Conservation (phyloP, 2,113 vertebrate genomes). For the Onychostoma macrolepis region DNA sequence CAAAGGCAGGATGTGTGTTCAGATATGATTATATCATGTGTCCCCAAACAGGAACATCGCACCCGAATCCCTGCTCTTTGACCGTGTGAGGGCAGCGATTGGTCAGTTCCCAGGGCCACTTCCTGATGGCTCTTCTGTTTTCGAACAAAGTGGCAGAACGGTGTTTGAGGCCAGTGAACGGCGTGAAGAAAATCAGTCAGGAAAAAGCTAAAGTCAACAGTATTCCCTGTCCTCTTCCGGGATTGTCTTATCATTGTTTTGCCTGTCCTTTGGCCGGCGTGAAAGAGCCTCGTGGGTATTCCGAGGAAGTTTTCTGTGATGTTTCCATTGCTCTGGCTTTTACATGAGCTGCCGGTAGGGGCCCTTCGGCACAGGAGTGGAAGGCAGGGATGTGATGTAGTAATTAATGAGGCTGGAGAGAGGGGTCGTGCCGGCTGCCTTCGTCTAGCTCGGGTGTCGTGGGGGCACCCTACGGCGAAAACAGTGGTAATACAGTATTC, state of each 20-base stretch:
- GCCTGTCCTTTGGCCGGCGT: conserved; percentile 43
- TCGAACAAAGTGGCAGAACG: conserved; percentile 33
- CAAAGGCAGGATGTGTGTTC: conserved; percentile 29
- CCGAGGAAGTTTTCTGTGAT: conserved; percentile 60
- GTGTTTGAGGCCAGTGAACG: not conserved
- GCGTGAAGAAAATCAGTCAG: conserved; percentile 35
- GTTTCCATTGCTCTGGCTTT: conserved; percentile 29
- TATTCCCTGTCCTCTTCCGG: conserved; percentile 16
- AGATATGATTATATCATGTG: conserved; percentile 18
- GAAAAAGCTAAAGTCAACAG: conserved; percentile 46
- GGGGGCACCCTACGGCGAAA: conserved; percentile 50
- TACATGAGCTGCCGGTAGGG: not conserved
- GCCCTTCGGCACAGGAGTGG: conserved; percentile 56
- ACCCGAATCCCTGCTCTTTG: not conserved
- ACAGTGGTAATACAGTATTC: conserved; percentile 61
- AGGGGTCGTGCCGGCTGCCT: conserved; percentile 52
- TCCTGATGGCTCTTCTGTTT: conserved; percentile 38
- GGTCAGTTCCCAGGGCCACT: not conserved
- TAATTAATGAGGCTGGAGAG: conserved; percentile 66
- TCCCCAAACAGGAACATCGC: not conserved
- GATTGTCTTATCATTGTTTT: conserved; percentile 44
- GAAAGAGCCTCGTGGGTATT: conserved; percentile 36
- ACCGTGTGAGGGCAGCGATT: conserved; percentile 18
- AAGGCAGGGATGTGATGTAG: conserved; percentile 60
- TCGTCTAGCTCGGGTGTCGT: conserved; percentile 58